Base-by-base conservation (phyloP, 2,888 invertebrate genomes). In the Cosmorhoe ocellata region DNA sequence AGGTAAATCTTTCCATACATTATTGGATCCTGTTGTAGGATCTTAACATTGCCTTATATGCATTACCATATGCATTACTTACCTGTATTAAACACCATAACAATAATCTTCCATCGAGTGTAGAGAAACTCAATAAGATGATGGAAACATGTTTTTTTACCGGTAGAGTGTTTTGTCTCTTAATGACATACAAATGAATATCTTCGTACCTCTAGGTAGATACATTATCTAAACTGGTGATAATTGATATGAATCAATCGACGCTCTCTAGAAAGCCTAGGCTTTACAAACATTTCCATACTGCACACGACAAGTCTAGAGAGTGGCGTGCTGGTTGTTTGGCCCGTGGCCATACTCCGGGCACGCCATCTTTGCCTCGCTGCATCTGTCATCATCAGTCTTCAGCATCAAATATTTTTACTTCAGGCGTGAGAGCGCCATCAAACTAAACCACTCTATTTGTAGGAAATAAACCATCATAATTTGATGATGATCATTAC, bases 351-450 rank as follows among this genome's bases (percentile, higher is more conserved):
- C 37, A 48, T 52, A 38, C 36, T 13, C 32, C 43, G 10, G 49
- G 42, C 56, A 50, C 50, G 52, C 60, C 52, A 62, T 58, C 55
- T 41, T 50, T 13, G 39, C 38, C 37, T 34, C 36, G 37, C 42
- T 51, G 38, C 48, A 47, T 27, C 33, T 51, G 53, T n/a, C n/a
- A n/a, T n/a, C n/a, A 36, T 61, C 55, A 61, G 51, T 55, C 59
- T 57, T 57, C 57, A 59, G 53, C 46, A 51, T 51, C 49, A 45
- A 42, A 60, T 51, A 55, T 46, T 54, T 54, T 54, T 5, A 58
- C 51, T 47, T 44, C 48, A 61, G 65, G 66, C 71, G 74, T 76
- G 76, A 78, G 72, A 74, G 73, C 63, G 62, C 58, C 71, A 74
- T 71, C 71, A 76, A 65, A 62, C 63, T 65, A 3, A 61, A 75